Evolutionary conservation across 2,888 invertebrate genomes (phyloP).

Genomic region (Bibio marci): DNA sequence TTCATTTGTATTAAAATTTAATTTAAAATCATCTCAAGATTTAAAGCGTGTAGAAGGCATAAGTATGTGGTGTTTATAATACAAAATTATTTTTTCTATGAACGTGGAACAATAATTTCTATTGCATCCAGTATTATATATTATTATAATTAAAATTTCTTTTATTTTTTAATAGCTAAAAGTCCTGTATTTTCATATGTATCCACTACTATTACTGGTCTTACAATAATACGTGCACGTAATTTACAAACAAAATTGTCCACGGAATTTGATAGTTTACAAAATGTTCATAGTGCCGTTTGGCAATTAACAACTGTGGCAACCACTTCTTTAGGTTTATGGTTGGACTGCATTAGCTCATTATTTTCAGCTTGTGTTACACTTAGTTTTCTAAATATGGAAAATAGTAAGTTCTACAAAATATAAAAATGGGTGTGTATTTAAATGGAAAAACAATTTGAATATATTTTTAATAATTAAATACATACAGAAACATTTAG

Average conservation of each 20-base stretch:
- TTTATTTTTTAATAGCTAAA: too few species aligned
- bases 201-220: conserved; percentile 68
- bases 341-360: conserved; percentile 53
- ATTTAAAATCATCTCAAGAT: conserved; percentile 54
- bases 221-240: conserved; percentile 72
- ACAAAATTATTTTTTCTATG: too few species aligned
- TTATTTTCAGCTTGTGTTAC: conserved; percentile 46
- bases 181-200: conserved; percentile 88
- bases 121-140: too few species aligned
- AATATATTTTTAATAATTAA: background rate
- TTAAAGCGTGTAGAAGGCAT: conserved; percentile 56
- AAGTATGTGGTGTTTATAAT: too few species aligned
- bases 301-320: conserved; percentile 26
- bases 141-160: too few species aligned
- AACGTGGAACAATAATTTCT: too few species aligned
- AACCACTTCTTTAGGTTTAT: conserved; percentile 48
- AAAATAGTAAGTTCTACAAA: conserved; percentile 39
- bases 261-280: conserved; percentile 55
- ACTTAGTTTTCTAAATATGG: conserved; percentile 41
- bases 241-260: conserved; percentile 49
- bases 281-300: conserved; percentile 34
- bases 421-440: too few species aligned
- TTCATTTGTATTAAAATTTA: conserved; percentile 43
- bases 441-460: too few species aligned
- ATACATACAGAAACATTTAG: conserved; percentile 12